Conservation (phyloP, 2,888 invertebrate species). For the Anticlea derivata region DNA sequence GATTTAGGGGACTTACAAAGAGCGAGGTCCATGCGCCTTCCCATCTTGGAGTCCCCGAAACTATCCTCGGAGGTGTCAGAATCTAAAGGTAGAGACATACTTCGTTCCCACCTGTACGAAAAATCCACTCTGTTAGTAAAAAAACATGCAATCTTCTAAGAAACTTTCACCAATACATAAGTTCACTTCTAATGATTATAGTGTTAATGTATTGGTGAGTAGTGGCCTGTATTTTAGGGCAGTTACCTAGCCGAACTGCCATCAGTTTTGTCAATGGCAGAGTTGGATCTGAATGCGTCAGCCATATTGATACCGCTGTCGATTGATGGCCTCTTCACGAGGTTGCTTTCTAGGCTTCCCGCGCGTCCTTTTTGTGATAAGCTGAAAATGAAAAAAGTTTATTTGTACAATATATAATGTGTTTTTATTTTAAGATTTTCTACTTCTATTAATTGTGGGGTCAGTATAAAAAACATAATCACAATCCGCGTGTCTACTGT, state of each 20-base stretch:
- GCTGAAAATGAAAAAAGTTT: constrained; percentile 47
- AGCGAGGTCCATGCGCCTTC: constrained; percentile 92
- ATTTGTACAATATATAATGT: no score
- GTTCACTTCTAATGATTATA: no score
- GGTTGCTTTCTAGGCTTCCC: constrained; percentile 74
- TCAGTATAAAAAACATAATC: no score
- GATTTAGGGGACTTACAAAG: constrained; percentile 87
- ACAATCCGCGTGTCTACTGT: no score
- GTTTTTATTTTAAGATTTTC: no score
- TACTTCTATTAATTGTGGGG: no score
- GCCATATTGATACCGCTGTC: constrained; percentile 92
- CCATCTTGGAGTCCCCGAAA: constrained; percentile 72
- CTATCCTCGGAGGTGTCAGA: constrained; percentile 75
- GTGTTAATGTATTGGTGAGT: neutral
- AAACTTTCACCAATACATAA: neutral
- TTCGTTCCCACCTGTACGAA: constrained; percentile 86
- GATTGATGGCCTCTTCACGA: constrained; percentile 89
- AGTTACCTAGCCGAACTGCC: constrained; percentile 75
- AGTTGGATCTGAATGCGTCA: constrained; percentile 77
- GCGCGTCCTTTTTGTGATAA: constrained; percentile 78
- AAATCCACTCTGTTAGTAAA: constrained; percentile 21
- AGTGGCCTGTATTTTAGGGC: neutral
- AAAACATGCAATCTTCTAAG: constrained; percentile 14
- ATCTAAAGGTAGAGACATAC: constrained; percentile 87
- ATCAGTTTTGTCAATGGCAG: constrained; percentile 69